Conservation (phyloP, 2,113 vertebrate species). For the Chlorodrepanis virens region DNA sequence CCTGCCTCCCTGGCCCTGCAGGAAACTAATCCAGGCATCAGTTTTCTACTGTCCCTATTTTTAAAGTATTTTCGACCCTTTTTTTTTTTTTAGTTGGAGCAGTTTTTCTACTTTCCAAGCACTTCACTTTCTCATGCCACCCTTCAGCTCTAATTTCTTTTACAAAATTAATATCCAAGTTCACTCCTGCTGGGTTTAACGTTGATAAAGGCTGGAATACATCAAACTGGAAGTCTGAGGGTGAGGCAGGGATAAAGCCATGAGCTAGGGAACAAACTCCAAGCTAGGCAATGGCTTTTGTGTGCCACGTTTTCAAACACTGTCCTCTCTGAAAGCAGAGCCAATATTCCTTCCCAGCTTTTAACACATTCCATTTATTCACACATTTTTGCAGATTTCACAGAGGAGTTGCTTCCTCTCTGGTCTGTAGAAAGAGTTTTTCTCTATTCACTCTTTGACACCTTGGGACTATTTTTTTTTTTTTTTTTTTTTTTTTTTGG, state of each 20-base stretch:
- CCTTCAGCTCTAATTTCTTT: neutral
- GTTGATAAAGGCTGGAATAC: neutral
- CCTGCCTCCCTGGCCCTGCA: neutral
- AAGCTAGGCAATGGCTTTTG: neutral
- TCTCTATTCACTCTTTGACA: neutral
- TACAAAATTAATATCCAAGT: neutral
- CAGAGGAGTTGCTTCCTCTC: neutral
- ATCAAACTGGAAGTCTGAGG: neutral
- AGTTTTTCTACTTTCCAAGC: neutral
- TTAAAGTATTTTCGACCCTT: fast-evolving
- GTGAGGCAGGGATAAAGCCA: neutral
- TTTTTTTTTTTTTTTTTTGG: neutral
- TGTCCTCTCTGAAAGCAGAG: neutral
- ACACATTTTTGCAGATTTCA: neutral
- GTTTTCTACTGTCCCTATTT: too few species aligned
- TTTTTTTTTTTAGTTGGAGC: neutral
- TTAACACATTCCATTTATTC: neutral
- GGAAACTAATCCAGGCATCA: neutral
- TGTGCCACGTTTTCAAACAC: neutral
- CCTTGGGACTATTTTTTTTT: neutral
- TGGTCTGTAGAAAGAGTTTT: neutral
- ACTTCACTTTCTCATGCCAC: neutral
- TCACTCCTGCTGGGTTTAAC: neutral
- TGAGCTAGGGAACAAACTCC: neutral
- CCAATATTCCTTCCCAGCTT: neutral